These are phyloP conservation scores for Bufo bufo DNA, from an alignment of 2,113 vertebrate species.

Conservation along the genomic window DNA sequence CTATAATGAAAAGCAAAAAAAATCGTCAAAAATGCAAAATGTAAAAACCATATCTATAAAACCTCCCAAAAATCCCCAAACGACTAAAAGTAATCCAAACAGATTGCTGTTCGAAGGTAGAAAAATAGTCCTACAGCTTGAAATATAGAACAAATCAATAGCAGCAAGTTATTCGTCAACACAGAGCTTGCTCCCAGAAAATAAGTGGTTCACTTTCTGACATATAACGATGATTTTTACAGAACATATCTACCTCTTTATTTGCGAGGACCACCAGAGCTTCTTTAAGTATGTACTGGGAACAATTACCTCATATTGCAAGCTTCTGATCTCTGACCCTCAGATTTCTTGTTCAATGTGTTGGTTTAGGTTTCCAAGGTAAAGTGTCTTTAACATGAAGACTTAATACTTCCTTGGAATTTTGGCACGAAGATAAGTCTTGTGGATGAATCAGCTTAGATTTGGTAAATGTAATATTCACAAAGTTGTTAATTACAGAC, in stretches of 20 bases:
- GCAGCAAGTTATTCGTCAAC: background rate
- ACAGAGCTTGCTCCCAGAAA: background rate
- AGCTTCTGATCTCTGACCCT: constrained; percentile 28
- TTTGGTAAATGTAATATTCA: background rate
- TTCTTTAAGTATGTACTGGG: background rate
- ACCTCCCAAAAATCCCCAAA: too few species aligned
- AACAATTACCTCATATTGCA: constrained; percentile 43
- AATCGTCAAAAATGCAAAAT: too few species aligned
- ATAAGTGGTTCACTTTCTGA: background rate
- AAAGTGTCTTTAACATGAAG: constrained; percentile 11
- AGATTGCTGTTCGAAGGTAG: background rate
- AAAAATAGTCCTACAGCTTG: background rate
- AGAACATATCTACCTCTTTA: background rate
- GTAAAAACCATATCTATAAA: too few species aligned
- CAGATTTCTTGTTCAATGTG: constrained; percentile 4
- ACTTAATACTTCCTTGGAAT: background rate
- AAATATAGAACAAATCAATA: background rate
- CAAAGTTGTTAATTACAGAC: background rate
- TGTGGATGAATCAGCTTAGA: background rate
- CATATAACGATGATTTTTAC: background rate
- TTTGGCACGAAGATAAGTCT: background rate
- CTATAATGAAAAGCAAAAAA: too few species aligned
- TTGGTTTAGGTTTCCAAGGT: constrained; percentile 31
- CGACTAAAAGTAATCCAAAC: background rate
- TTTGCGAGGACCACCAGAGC: background rate